Conservation (phyloP, 2,797 vertebrate species). For the Meda fulgida region DNA sequence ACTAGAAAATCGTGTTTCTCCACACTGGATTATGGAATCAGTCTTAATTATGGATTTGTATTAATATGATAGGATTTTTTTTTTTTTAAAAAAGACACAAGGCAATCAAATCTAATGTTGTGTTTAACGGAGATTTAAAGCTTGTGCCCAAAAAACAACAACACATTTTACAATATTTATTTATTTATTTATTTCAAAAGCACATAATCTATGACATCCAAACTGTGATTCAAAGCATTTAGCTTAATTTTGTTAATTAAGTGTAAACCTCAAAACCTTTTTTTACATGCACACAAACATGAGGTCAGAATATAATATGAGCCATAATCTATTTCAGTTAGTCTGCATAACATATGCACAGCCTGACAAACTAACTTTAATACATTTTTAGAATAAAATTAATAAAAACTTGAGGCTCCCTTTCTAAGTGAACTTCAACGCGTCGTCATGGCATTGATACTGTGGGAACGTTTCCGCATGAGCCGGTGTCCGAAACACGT, state of each 20-base stretch:
- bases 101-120: not conserved
- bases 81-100: not conserved
- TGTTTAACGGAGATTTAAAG: not conserved
- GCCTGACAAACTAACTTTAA: not conserved
- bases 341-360: not conserved
- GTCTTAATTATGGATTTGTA: slow-evolving; percentile 2
- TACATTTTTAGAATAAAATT: not conserved
- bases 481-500: not conserved
- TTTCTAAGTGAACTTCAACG: not conserved
- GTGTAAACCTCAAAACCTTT: not conserved
- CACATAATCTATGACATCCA: not conserved
- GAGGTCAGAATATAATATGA: not conserved
- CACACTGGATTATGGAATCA: not conserved
- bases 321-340: not conserved
- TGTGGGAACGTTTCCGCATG: not conserved
- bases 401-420: not conserved
- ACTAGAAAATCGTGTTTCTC: not conserved
- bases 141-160: not conserved
- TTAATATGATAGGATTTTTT: not conserved
- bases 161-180: not conserved
- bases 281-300: not conserved
- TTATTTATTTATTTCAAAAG: not conserved
- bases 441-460: not conserved
- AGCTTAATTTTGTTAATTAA: not conserved
- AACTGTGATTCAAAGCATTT: not conserved